Base-by-base conservation (phyloP, 2,888 invertebrate genomes). In the Neoaliturus tenellus region DNA sequence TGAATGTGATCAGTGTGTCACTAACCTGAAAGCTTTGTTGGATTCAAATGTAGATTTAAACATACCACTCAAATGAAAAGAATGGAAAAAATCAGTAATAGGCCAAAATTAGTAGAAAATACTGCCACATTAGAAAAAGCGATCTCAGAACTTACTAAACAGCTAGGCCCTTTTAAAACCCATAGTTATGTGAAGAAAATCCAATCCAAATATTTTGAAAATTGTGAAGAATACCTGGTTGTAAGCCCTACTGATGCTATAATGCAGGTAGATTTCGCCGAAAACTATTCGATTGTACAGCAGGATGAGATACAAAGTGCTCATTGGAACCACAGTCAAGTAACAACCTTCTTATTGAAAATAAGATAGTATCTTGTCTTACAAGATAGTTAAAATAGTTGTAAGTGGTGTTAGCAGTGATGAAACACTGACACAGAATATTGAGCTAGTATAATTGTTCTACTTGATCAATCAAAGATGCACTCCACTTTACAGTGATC, bases 241-340 rank as follows among this genome's bases (percentile, higher is more conserved):
- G n/a, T 10, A 31, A 69, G 17, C 8, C 8, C 5, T 1, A 28
- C 14, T n/a, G 33, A 69, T 10, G 69, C 35, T 10, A 33, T 69
- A 5, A 69, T 69, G 69, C 69, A 69, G n/a, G 2, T 69, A 33
- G 69, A 69, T 14, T 33, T 69, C 33, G 69, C 69, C 6, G 69
- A 69, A 69, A 69, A 33, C 23, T 69, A 33, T 31, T 69, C 69
- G 2, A 5, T 33, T 2, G 17, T 14, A 4, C 44, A 44, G 17
- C 44, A 58, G 28, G 58, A 58, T 58, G 58, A 58, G 14, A 69
- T 69, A 6, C 69, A 69, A 33, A 69, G 69, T 69, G 69, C 69
- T 31, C 69, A 69, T n/a, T 69, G 69, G 69, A 31, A 4, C 8
- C 69, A 69, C 31, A 10, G 8, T 14, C 69, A 69, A 69, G 69